These are phyloP conservation scores for Erpornis zantholeuca DNA, from an alignment of 2,113 vertebrate genomes.

Conservation along the genomic window DNA sequence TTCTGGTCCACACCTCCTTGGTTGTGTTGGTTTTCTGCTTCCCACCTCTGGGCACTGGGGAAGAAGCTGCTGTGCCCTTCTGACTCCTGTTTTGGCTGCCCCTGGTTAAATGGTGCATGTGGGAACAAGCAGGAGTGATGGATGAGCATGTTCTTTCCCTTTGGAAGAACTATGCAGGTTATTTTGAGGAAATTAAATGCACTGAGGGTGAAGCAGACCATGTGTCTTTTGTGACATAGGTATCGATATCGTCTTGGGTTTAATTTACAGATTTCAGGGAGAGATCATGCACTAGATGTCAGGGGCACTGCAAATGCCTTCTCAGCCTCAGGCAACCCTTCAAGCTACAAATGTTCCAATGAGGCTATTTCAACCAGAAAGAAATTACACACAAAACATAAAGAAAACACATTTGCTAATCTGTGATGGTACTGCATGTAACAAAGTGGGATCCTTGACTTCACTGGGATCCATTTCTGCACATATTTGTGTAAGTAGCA, in stretches of 20 bases:
- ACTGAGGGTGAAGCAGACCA: not conserved
- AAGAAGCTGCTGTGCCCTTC: not conserved
- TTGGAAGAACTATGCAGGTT: not conserved
- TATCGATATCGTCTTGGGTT: not conserved
- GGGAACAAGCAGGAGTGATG: not conserved
- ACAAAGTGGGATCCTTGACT: not conserved
- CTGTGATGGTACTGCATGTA: not conserved
- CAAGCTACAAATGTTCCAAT: not conserved
- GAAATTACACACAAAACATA: not conserved
- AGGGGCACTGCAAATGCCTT: not conserved
- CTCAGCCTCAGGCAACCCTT: constrained; percentile 28
- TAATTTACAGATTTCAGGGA: not conserved
- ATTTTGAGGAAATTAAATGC: not conserved
- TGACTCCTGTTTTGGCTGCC: not conserved
- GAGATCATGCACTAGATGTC: not conserved
- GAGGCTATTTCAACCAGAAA: not conserved
- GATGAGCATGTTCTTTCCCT: not conserved
- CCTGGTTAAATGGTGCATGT: accelerated
- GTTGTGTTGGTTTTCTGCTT: not conserved
- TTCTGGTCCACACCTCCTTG: not conserved
- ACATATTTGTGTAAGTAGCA: not conserved
- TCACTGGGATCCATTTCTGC: not conserved
- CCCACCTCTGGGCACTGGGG: not conserved
- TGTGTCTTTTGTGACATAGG: not conserved
- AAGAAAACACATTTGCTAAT: not conserved